A percentile compares a stretch with the other conserved stretches of the same genome.
These are phyloP conservation scores for Clarias batrachus DNA, from an alignment of 2,113 vertebrate genomes.

Conservation along the genomic window DNA sequence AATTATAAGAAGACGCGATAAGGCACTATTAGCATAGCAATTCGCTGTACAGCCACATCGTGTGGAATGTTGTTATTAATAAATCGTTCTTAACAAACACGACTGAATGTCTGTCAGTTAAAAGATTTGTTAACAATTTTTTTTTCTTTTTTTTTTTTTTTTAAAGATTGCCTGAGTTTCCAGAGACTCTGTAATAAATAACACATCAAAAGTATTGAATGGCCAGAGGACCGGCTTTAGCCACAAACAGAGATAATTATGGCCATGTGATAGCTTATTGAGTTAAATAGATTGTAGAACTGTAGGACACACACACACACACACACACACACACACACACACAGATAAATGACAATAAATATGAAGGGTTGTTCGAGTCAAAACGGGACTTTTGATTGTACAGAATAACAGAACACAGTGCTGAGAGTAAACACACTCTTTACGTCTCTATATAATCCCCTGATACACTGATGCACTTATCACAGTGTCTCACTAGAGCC, in stretches of 20 bases:
- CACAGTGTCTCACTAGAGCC: too few species aligned
- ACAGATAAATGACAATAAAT: background rate
- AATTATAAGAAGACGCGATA: background rate
- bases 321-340: background rate
- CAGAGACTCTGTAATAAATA: slow-evolving; percentile 18
- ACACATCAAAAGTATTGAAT: background rate
- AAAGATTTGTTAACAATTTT: background rate
- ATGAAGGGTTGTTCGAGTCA: background rate
- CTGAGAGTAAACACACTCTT: too few species aligned
- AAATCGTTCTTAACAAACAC: slow-evolving; percentile 14
- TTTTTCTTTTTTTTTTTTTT: background rate
- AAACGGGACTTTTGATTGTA: too few species aligned
- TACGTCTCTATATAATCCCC: too few species aligned
- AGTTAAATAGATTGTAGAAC: background rate
- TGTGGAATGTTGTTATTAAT: slow-evolving; percentile 11
- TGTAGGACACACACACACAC: background rate
- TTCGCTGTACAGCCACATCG: background rate
- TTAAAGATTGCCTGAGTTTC: background rate
- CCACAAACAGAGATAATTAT: slow-evolving; percentile 1
- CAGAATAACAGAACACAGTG: background rate
- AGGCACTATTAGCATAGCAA: background rate
- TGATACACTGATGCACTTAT: too few species aligned
- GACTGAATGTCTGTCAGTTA: slow-evolving; percentile 2
- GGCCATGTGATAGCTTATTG: background rate
- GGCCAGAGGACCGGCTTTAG: too few species aligned